phyloP scores from a whole-genome alignment of 2,888 invertebrate genomes.

The Campopleginae sp. region DNA sequence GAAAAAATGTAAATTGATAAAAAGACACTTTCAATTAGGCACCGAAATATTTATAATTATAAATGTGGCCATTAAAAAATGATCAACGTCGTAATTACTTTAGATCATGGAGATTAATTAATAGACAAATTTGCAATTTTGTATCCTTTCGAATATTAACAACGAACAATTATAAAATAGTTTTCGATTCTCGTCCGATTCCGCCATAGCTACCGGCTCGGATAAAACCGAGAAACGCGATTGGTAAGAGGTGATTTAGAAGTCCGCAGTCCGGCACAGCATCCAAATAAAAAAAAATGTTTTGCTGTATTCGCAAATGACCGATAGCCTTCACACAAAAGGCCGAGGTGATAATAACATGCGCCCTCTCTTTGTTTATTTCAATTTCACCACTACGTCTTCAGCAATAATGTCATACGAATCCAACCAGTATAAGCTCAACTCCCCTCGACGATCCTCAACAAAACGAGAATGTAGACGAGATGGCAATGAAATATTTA shows the following conservation, averaged over 20 bases:
- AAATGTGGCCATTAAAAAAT: background rate
- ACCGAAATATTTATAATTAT: background rate
- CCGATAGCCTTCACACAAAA: slow-evolving; percentile 69
- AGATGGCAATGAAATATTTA: slow-evolving; percentile 15
- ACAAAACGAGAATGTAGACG: background rate
- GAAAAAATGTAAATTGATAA: background rate
- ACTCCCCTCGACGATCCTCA: slow-evolving; percentile 7
- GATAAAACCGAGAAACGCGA: background rate
- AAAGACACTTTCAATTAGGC: background rate
- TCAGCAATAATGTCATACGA: slow-evolving; percentile 45
- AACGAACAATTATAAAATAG: background rate
- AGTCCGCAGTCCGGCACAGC: slow-evolving; percentile 13
- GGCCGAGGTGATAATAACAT: slow-evolving; percentile 63
- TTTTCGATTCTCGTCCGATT: background rate
- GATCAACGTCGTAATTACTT: background rate
- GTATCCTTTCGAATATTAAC: background rate
- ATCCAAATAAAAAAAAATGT: slow-evolving; percentile 11
- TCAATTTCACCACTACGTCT: slow-evolving; percentile 69
- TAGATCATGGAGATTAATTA: background rate
- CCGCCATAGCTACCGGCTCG: background rate
- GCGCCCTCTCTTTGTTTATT: slow-evolving; percentile 65
- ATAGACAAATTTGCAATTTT: background rate
- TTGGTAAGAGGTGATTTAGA: background rate
- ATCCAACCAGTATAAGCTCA: slow-evolving; percentile 14
- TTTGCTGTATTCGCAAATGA: slow-evolving; percentile 27